These are phyloP conservation scores for Prosapia bicincta DNA, from an alignment of 2,888 invertebrate genomes.

Conservation along the genomic window DNA sequence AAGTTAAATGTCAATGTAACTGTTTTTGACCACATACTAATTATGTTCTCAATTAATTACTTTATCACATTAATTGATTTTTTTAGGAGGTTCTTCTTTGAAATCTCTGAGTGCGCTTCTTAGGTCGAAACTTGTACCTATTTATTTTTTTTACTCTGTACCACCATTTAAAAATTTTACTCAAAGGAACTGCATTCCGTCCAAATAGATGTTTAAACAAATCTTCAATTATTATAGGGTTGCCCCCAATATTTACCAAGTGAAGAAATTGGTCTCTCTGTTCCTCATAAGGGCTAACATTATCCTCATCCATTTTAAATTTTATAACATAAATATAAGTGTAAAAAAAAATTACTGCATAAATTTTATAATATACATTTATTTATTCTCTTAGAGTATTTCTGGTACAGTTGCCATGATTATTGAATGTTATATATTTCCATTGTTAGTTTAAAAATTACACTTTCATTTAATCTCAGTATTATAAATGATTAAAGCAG, in stretches of 20 bases:
- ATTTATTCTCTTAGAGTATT: neutral
- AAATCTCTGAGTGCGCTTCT: neutral
- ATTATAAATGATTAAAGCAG: no score
- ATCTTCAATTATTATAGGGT: neutral
- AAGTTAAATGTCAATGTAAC: no score
- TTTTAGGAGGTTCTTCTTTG: neutral
- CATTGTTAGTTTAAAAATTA: neutral
- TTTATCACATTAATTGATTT: no score
- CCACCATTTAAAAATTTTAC: neutral
- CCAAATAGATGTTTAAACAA: neutral
- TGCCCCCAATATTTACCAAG: neutral
- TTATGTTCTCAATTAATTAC: no score
- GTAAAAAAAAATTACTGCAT: neutral
- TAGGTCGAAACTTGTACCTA: neutral
- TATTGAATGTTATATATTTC: neutral
- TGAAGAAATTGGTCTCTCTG: neutral
- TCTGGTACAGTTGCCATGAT: neutral
- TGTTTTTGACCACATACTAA: no score
- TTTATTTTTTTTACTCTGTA: neutral
- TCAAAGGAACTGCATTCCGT: neutral
- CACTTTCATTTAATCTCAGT: no score
- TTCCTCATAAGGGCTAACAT: neutral
- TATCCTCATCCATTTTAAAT: neutral
- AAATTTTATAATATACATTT: neutral
- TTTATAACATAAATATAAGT: no score